Conservation (phyloP, 2,888 invertebrate genomes). For the Euclidia mi region DNA sequence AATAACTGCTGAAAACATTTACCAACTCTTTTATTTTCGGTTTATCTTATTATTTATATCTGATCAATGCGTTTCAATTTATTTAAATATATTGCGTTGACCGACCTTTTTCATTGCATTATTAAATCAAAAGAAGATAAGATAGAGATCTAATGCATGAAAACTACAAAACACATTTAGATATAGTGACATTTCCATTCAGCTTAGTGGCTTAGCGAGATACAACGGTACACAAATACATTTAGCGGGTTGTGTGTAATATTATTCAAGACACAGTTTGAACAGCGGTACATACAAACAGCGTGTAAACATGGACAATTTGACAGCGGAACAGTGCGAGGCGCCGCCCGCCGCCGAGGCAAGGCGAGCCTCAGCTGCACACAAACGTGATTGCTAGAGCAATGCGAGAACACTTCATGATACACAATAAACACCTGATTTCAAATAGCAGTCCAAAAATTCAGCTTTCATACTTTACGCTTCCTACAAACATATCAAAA, state of each 20-base stretch:
- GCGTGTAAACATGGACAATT: slow-evolving; percentile 54
- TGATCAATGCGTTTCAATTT: slow-evolving; percentile 15
- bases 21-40: slow-evolving; percentile 45
- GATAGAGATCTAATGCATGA: too few relatives aligned
- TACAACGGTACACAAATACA: slow-evolving; percentile 2
- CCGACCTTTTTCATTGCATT: too few relatives aligned
- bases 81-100: too few relatives aligned
- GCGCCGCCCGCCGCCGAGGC: slow-evolving; percentile 27
- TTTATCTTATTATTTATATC: slow-evolving; percentile 32
- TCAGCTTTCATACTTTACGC: slow-evolving; percentile 6
- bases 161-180: too few relatives aligned
- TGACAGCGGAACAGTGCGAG: slow-evolving; percentile 51
- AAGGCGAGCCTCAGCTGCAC: slow-evolving; percentile 53
- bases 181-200: too few relatives aligned
- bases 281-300: slow-evolving; percentile 30
- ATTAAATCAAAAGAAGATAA: too few relatives aligned
- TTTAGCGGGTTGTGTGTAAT: slow-evolving; percentile 17
- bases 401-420: slow-evolving; percentile 46
- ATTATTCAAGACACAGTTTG: slow-evolving; percentile 40
- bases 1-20: slow-evolving; percentile 69
- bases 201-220: background rate
- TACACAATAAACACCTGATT: slow-evolving; percentile 43
- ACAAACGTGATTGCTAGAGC: slow-evolving; percentile 53
- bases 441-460: slow-evolving; percentile 33
- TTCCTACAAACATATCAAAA: too few relatives aligned